These are phyloP conservation scores for Gnatocerus cornutus DNA, from an alignment of 2,888 invertebrate species.

Conservation along the genomic window DNA sequence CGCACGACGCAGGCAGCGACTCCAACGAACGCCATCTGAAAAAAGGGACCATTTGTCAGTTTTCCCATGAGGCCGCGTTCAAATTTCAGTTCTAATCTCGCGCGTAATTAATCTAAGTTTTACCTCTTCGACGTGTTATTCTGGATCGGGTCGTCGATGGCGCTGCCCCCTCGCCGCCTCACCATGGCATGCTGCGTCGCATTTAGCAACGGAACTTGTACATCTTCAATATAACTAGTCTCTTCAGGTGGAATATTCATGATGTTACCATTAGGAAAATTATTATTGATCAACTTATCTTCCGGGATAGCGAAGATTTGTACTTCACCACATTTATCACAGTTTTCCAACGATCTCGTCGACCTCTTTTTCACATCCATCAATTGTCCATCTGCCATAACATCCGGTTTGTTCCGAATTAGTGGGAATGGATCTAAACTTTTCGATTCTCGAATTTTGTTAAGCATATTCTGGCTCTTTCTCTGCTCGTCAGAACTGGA, in stretches of 20 bases:
- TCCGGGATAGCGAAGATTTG: slow-evolving; percentile 70
- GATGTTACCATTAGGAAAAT: slow-evolving; percentile 74
- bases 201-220: slow-evolving; percentile 70
- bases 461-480: slow-evolving; percentile 65
- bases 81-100: not conserved
- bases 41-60: not conserved
- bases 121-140: slow-evolving; percentile 64
- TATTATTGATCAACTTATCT: slow-evolving; percentile 72
- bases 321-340: slow-evolving; percentile 70
- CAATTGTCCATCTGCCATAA: slow-evolving; percentile 52
- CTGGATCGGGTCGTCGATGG: slow-evolving; percentile 65
- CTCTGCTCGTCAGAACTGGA: slow-evolving; percentile 76
- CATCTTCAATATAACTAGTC: slow-evolving; percentile 67
- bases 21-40: slow-evolving; percentile 86
- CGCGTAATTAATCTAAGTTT: not conserved
- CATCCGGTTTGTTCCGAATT: slow-evolving; percentile 55
- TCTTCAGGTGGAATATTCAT: slow-evolving; percentile 66
- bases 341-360: slow-evolving; percentile 72
- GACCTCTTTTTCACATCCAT: slow-evolving; percentile 62
- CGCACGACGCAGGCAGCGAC: slow-evolving; percentile 73
- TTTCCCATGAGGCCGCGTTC: too few relatives aligned
- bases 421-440: slow-evolving; percentile 79
- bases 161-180: slow-evolving; percentile 65
- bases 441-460: slow-evolving; percentile 75
- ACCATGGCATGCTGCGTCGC: slow-evolving; percentile 61